Evolutionary conservation across 1,140 invertebrate species (phyloP).

Genomic region (Calliphora vicina): DNA sequence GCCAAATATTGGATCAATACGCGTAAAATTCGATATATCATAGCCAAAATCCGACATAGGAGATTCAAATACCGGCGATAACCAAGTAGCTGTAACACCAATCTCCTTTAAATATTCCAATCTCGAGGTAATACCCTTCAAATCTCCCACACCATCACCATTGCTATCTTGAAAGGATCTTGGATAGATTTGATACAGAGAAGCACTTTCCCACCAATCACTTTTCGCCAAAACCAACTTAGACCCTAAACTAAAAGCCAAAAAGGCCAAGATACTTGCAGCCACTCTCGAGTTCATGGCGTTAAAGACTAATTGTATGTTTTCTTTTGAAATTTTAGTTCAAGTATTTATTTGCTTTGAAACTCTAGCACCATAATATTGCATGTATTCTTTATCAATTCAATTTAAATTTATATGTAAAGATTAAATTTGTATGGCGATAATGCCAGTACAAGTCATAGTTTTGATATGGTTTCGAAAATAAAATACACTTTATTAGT

Average conservation of each 20-base stretch:
- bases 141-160: conserved; percentile 80
- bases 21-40: conserved; percentile 75
- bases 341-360: not conserved
- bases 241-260: not conserved
- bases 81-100: conserved; percentile 70
- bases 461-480: too few relatives aligned
- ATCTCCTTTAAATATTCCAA: conserved; percentile 67
- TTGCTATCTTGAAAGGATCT: conserved; percentile 81
- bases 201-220: conserved; percentile 77
- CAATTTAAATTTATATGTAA: not conserved
- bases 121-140: conserved; percentile 68
- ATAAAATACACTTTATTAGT: too few relatives aligned
- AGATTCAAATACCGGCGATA: conserved; percentile 76
- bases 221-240: not conserved
- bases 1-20: conserved; percentile 75
- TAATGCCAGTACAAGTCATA: not conserved
- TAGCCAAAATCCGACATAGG: conserved; percentile 75
- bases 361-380: not conserved
- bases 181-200: conserved; percentile 82
- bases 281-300: not conserved
- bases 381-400: not conserved
- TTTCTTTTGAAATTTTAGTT: not conserved
- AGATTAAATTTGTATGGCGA: not conserved
- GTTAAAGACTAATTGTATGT: not conserved
- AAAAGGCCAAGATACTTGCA: not conserved